Evolutionary conservation across 2,113 vertebrate genomes (phyloP).

Genomic region (Callorhinus ursinus): DNA sequence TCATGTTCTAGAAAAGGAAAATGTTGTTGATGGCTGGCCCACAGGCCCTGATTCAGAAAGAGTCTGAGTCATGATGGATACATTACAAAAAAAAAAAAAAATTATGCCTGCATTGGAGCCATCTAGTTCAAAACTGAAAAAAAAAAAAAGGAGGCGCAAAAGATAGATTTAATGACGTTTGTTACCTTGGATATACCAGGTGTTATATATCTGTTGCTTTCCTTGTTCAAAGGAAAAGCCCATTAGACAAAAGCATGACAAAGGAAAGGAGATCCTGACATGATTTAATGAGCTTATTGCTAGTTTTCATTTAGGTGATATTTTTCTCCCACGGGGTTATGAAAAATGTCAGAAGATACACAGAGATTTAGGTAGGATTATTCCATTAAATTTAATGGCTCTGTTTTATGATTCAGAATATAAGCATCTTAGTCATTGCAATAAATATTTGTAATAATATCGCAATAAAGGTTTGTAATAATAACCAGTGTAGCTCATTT

Average conservation of each 20-base stretch:
- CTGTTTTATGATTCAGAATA: constrained; percentile 35
- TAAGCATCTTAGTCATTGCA: constrained; percentile 26
- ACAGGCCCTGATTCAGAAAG: not conserved
- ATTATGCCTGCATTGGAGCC: not conserved
- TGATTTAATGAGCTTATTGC: constrained; percentile 51
- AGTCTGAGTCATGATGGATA: not conserved
- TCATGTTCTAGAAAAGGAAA: constrained; percentile 44
- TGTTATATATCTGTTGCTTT: not conserved
- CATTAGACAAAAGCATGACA: not conserved
- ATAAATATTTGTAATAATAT: constrained; percentile 11
- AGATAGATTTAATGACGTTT: not conserved
- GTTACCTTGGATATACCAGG: not conserved
- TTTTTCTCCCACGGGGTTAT: constrained; percentile 50
- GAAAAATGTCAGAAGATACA: constrained; percentile 46
- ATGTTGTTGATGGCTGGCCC: not conserved
- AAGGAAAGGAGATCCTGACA: constrained; percentile 28
- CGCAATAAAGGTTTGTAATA: constrained; percentile 6
- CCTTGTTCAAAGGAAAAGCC: constrained; percentile 41
- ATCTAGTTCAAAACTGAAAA: not conserved
- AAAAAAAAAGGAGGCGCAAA: not conserved
- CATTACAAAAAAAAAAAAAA: not conserved
- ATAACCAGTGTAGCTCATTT: not conserved
- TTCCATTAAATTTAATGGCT: constrained; percentile 25
- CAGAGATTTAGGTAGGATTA: constrained; percentile 27
- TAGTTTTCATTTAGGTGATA: constrained; percentile 46